Percentiles rank a stretch among this genome's conserved stretches.
These are phyloP conservation scores for Creontiades dilutus DNA, from an alignment of 2,888 invertebrate genomes.

Conservation along the genomic window DNA sequence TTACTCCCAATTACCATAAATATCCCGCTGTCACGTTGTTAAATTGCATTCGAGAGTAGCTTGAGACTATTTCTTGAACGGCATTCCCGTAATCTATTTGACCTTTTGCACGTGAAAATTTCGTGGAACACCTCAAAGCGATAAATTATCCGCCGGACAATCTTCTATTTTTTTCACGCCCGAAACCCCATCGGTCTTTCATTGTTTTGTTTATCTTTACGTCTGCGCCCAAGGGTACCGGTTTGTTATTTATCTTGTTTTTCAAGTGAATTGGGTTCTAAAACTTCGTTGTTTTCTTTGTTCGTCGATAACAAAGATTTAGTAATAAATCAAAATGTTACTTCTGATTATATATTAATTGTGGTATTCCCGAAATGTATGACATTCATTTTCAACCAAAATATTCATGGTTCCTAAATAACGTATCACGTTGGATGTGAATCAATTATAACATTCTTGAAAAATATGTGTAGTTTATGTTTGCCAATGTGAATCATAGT, in stretches of 20 bases:
- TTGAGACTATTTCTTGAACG: background rate
- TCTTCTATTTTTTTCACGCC: background rate
- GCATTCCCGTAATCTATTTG: background rate
- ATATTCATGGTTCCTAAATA: too few relatives aligned
- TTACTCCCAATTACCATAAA: background rate
- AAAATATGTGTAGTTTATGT: too few relatives aligned
- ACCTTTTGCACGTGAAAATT: slow-evolving; percentile 1
- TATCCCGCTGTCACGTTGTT: background rate
- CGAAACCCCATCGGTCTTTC: background rate
- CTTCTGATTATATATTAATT: too few relatives aligned
- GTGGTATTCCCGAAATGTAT: too few relatives aligned
- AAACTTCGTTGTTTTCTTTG: background rate
- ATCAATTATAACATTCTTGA: too few relatives aligned
- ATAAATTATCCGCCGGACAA: background rate
- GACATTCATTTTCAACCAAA: too few relatives aligned
- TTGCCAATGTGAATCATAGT: too few relatives aligned
- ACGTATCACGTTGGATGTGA: too few relatives aligned
- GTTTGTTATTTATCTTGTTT: background rate
- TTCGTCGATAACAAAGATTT: too few relatives aligned
- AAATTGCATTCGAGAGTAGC: slow-evolving; percentile 5
- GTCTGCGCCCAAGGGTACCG: background rate
- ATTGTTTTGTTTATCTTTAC: slow-evolving; percentile 25
- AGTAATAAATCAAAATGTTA: too few relatives aligned
- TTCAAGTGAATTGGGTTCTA: background rate
- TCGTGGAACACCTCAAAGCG: background rate